Base-by-base conservation (phyloP, 2,113 vertebrate species). In the Phalacrocorax pelagicus region DNA sequence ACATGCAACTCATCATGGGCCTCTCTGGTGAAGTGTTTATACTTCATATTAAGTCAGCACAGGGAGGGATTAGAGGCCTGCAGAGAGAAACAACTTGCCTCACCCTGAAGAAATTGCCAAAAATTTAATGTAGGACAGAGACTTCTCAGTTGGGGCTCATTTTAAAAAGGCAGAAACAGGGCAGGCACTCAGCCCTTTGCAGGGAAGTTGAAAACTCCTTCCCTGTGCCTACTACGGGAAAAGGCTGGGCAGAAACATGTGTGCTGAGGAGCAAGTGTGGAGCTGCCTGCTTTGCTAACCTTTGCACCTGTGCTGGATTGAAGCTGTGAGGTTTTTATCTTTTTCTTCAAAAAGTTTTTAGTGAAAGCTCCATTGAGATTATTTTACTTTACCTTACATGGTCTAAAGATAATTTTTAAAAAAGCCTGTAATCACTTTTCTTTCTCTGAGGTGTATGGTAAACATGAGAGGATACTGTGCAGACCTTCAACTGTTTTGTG, bases 51-150 rank as follows among this genome's bases (percentile, higher is more conserved):
- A 69, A 81, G 55, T 44, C 38, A 6, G 83, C 52, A 30, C 38
- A 17, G 86, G 86, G 83, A 89, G 70, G 73, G 81, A 92, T 87
- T 79, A 89, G 67, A 92, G 57, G 52, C 44, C 82, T 79, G 80
- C 72, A 30, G 86, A 93, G 86, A 95, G 86, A 81, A 94, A 88
- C 38, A 71, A 63, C 85, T 88, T 52, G 82, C 69, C 92, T 93
- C 38, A 22, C 69, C 77, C 81, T 69, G 71, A 61, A 88, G 74
- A 83, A 93, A 55, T 69, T 89, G 83, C 91, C 91, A 94, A 85
- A 92, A 94, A 57, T 42, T 30, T 84, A 70, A 79, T 15, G 36
- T n/a, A 87, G 92, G 88, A 71, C 40, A 75, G 82, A 84, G 49
- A 58, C 51, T 88, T 66, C 87, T 81, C 58, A 34, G 51, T 0